Evolutionary conservation across 2,888 invertebrate genomes (phyloP), one percentile per base, ranked within the genome.

Genomic region (Caenorhabditis drosophilae): DNA sequence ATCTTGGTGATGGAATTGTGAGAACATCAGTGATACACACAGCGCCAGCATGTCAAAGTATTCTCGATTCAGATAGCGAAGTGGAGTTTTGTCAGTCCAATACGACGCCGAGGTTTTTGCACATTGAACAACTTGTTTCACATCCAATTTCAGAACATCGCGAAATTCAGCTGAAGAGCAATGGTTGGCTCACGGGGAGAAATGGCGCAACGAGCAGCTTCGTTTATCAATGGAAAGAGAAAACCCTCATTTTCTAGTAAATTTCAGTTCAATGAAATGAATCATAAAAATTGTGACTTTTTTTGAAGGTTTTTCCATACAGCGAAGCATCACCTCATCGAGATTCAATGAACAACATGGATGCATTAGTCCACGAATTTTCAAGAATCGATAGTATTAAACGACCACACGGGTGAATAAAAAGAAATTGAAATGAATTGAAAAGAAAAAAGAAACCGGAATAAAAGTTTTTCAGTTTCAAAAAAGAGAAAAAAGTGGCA

Each of bases 1-100:
- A 81, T 40, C 50, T 76, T 26, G 80, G 78, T 4, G 77, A 78
- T 26, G 71, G 74, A 41, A 64, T 72, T 15, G 73, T 79, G 3
- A 53, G 76, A 16, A 79, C 76, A n/a, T 80, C 80, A 3, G 80
- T 80, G 1, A 80, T 80, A 18, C 80, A 80, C 59, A 80, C 80
- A 2, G 80, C 80, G 9, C 80, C 80, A 4, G 80, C 78, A 2
- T 80, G 80, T 48, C 73, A 74, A 25, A 75, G 73, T 16, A 63
- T 80, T 31, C 50, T 80, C 23, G 80, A 80, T 48, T 78, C 77
- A 16, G 73, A 76, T 26, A 62, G 64, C 9, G 78, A 77, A 7
- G 67, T 68, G n/a, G 75, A 73, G 12, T 51, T 58, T 1, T 42
- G 56, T 11, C 35, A n/a, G 12, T 27, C 52, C 2, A 61, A 44